Base-by-base conservation (phyloP, 1,140 invertebrate genomes). In the Euwallacea similis region DNA sequence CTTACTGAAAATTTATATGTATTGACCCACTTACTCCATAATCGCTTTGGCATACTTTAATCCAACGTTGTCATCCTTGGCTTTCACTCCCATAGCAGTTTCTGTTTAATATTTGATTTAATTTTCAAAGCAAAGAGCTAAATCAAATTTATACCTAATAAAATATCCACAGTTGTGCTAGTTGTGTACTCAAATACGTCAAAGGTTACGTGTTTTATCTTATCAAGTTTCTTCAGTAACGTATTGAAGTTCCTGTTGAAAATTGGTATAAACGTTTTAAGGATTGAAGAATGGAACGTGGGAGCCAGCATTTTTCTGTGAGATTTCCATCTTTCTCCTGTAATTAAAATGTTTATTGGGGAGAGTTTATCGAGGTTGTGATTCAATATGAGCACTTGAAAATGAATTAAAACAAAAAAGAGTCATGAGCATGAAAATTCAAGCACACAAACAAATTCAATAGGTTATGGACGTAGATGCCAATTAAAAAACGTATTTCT, bases 301-400 rank as follows among this genome's bases (percentile, higher is more conserved):
- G 96, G 96, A 0, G 95, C 96, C 56, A 98, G 90, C 77, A 97
- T 87, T 83, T 96, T 97, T 11, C 95, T 84, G n/a, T 93, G 83
- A 0, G 80, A 76, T 56, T 88, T 87, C 94, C 95, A 98, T 82
- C 93, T 93, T 9, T 83, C 81, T 50, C 92, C 93, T 89, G 56
- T 13, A 81, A 10, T 7, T 58, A 7, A 0, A 4, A 33, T 33
- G 21, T 33, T 33, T 33, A 4, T 2, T n/a, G 4, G 21, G 21
- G 21, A 33, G 4, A 2, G 21, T 33, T 33, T 33, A 4, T 33
- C 4, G 21, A 33, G 4, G 21, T 33, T 33, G 4, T 33, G 21
- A 4, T 33, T 4, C 21, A 33, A 33, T 33, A 33, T 33, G 21
- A 33, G 21, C 21, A 33, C 21, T 33, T 33, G 21, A 33, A 33